Base-by-base conservation (phyloP, 2,113 vertebrate species). In the Podilymbus podiceps region DNA sequence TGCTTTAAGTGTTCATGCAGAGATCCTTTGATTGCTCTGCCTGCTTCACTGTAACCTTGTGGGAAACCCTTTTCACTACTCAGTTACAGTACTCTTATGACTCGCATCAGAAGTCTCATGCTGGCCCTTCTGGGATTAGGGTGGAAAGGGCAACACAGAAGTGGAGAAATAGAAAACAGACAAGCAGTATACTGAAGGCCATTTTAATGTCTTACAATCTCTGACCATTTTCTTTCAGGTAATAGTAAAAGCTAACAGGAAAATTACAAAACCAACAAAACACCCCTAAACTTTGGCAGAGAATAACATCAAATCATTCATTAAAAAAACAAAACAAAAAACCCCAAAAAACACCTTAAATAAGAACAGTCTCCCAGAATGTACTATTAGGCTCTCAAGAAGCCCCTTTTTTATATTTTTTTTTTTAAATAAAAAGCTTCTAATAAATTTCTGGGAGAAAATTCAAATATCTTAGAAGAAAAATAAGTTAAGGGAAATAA, bases 81-180 rank as follows among this genome's bases (percentile, higher is more conserved):
- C 6, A 50, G 72, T 59, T 91, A 84, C 94, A 97, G 81, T 40
- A 60, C 71, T 66, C 42, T 83, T 88, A 74, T 66, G 86, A 96
- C 91, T 88, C 64, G 75, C 91, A 91, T 76, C 88, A 94, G 88
- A 96, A 97, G 91, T 96, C 89, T 96, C 96, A 93, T 73, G 58
- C 76, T 94, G 88, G 93, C 85, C 91, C 88, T 97, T 93, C 85
- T 93, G 85, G 91, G 74, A 91, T 83, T 50, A 66, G 63, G 49
- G 42, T 64, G 40, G 38, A 68, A 88, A 85, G 38, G 50, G 73
- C 50, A 80, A 85, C 47, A 71, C 23, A 82, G 47, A 60, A 60
- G 38, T 27, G 38, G 60, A 96, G 73, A 60, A 93, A 44, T 71
- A 80, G 69, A 95, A 96, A 89, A 92, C 56, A 97, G 58, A 90